A percentile compares a stretch with the other conserved stretches of the same genome.
These are phyloP conservation scores for Lordiphosa stackelbergi DNA, from an alignment of 1,140 invertebrate species.

Conservation along the genomic window DNA sequence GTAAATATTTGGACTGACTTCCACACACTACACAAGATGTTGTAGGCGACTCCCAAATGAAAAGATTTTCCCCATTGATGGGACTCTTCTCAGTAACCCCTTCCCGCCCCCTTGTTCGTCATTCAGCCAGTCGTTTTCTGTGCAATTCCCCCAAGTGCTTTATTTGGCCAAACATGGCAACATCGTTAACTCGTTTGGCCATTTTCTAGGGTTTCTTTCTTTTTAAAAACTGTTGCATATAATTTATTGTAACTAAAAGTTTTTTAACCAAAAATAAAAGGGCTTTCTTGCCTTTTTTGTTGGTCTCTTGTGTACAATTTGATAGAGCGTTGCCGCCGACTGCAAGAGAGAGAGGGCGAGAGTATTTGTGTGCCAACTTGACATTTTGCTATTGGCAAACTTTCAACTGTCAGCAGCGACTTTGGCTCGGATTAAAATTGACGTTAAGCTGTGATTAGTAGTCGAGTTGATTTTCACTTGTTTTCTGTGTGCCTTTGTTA, in stretches of 20 bases:
- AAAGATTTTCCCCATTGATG: slow-evolving; percentile 69
- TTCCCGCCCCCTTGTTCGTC: slow-evolving; percentile 14
- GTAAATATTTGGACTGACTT: slow-evolving; percentile 51
- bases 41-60: slow-evolving; percentile 53
- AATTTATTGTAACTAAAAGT: slow-evolving; percentile 75
- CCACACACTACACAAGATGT: neutral
- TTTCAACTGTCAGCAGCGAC: slow-evolving; percentile 59
- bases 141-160: slow-evolving; percentile 74
- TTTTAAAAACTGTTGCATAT: slow-evolving; percentile 65
- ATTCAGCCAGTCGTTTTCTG: slow-evolving; percentile 59
- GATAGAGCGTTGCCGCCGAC: slow-evolving; percentile 26
- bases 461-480: slow-evolving; percentile 44
- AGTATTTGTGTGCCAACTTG: slow-evolving; percentile 28
- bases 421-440: slow-evolving; percentile 56
- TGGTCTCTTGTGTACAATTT: slow-evolving; percentile 68
- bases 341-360: slow-evolving; percentile 9
- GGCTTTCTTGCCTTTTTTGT: slow-evolving; percentile 39
- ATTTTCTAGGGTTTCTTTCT: slow-evolving; percentile 25
- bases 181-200: slow-evolving; percentile 62
- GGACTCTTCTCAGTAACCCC: slow-evolving; percentile 19
- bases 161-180: slow-evolving; percentile 57
- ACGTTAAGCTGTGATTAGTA: slow-evolving; percentile 69
- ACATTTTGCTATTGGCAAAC: slow-evolving; percentile 49
- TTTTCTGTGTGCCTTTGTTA: neutral
- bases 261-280: slow-evolving; percentile 20